A percentile compares a stretch with the other conserved stretches of the same genome.
These are phyloP conservation scores for Idaea dimidiata DNA, from an alignment of 2,888 invertebrate genomes.

Conservation along the genomic window DNA sequence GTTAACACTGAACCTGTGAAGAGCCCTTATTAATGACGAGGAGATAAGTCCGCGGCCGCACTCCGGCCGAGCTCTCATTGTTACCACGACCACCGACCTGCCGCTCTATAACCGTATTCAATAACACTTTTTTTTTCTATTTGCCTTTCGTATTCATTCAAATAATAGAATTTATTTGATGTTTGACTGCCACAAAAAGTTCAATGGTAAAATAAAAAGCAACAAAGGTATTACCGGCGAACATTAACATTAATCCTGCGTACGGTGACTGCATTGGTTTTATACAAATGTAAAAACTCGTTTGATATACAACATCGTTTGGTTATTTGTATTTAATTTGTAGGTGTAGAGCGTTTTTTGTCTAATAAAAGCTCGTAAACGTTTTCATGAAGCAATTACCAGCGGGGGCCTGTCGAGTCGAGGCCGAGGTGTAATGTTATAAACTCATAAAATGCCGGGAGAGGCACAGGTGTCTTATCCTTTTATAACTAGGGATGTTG, in stretches of 20 bases:
- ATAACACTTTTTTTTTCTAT: slow-evolving; percentile 49
- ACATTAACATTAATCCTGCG: slow-evolving; percentile 13
- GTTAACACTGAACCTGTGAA: slow-evolving; percentile 77
- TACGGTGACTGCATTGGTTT: slow-evolving; percentile 14
- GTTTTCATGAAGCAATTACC: slow-evolving; percentile 72
- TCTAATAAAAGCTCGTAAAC: slow-evolving; percentile 58
- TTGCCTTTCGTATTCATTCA: slow-evolving; percentile 52
- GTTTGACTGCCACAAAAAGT: slow-evolving; percentile 35
- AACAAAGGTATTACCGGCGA: slow-evolving; percentile 8
- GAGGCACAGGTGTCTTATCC: slow-evolving; percentile 61
- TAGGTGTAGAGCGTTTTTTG: slow-evolving; percentile 48
- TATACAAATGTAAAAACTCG: slow-evolving; percentile 14
- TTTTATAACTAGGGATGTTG: slow-evolving; percentile 26
- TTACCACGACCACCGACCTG: slow-evolving; percentile 45
- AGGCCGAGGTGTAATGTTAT: slow-evolving; percentile 70
- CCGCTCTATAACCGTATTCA: slow-evolving; percentile 50
- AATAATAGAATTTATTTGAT: slow-evolving; percentile 51
- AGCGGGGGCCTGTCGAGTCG: slow-evolving; percentile 55
- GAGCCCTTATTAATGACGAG: slow-evolving; percentile 74
- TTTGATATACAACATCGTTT: slow-evolving; percentile 26
- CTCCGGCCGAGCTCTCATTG: slow-evolving; percentile 49
- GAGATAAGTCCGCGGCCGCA: slow-evolving; percentile 66
- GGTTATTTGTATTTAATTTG: slow-evolving; percentile 53
- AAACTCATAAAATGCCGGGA: slow-evolving; percentile 70
- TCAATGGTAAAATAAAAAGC: slow-evolving; percentile 8